Base-by-base conservation (phyloP, 30 jellyfish, hydroid and myxozoan species). In the Catostylus mosaicus region DNA sequence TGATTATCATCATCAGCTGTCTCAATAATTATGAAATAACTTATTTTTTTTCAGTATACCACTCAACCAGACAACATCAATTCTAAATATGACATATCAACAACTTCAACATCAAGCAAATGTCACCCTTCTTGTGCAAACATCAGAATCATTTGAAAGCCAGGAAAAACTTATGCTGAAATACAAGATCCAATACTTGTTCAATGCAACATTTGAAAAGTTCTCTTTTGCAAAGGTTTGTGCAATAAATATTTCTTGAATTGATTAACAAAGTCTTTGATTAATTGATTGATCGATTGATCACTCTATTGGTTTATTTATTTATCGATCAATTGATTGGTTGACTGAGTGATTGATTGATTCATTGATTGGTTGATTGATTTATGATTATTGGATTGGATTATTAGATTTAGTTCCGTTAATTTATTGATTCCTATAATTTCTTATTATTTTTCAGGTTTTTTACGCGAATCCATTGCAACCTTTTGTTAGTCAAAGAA, bases 151-250 rank as follows among this genome's bases (percentile, higher is more conserved):
- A 50, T 66, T 74, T 2, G 23, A 22, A 32, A 11, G 60, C 1
- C 85, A 52, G 31, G 56, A 32, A 27, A 74, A 29, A 30, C 32
- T 74, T 19, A 34, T 45, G 8, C 11, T 74, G 7, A 23, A 31
- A 33, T 74, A 74, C 57, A 74, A 30, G 36, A 74, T 74, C 12
- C 75, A 52, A 24, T 74, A 74, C 52, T 9, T 48, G 30, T 0
- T n/a, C 16, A 37, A 74, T 48, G 75, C 62, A 51, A 3, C 33
- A 19, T 11, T 9, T 12, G 18, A 30, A 3, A 22, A 27, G 2
- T 46, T 52, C 31, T 65, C 77, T 27, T 72, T 72, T 8, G 10
- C 56, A 50, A 72, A 72, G 52, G 83, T 52, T 22, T 19, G 70
- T 38, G 18, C 23, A 20, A 46, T 20, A 3, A 34, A 14, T 24